phyloP scores from a whole-genome alignment of 2,113 vertebrate genomes.

The Montifringilla adamsi region DNA sequence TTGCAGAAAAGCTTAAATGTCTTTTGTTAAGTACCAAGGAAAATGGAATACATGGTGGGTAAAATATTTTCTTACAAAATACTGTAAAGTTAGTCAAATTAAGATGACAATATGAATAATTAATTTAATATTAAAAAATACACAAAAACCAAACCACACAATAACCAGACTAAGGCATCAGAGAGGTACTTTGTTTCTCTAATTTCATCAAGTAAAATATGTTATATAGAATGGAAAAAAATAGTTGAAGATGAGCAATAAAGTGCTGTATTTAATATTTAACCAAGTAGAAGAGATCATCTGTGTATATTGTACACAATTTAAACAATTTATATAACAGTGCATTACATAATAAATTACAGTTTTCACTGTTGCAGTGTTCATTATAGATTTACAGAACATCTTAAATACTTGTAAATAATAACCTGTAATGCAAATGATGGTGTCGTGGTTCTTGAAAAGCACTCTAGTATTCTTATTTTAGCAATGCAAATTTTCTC shows the following conservation, averaged over 20 bases:
- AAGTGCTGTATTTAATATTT: not conserved
- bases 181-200: not conserved
- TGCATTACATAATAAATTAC: slow-evolving; percentile 18
- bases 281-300: not conserved
- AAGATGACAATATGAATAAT: not conserved
- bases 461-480: slow-evolving; percentile 22
- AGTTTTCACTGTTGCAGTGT: not conserved
- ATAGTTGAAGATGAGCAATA: not conserved
- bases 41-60: not conserved
- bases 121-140: not conserved
- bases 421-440: slow-evolving; percentile 40
- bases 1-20: not conserved
- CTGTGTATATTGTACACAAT: not conserved
- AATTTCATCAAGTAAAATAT: not conserved
- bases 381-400: not conserved
- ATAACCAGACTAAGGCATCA: not conserved
- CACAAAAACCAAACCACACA: not conserved
- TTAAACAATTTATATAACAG: slow-evolving; percentile 17
- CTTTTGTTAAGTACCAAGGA: not conserved
- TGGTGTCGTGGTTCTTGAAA: slow-evolving; percentile 35
- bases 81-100: not conserved
- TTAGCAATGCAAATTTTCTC: slow-evolving; percentile 33
- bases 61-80: not conserved
- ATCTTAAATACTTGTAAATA: slow-evolving; percentile 9
- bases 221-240: not conserved